Evolutionary conservation across 1,140 invertebrate species (phyloP), one percentile per base, ranked within the genome.

Genomic region (Cylas formicarius): DNA sequence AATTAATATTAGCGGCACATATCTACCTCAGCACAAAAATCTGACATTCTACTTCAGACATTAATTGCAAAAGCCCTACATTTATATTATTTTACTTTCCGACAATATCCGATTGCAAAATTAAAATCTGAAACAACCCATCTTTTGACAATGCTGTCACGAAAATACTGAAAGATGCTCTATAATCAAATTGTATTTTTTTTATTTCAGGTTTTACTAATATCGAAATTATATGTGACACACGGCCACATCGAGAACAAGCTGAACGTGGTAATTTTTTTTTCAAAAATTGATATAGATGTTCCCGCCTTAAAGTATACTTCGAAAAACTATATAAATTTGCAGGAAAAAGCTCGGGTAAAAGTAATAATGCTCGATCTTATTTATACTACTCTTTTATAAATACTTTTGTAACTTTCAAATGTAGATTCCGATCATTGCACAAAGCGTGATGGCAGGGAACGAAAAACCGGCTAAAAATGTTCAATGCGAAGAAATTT

Each of bases 251-350:
- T 11, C 14, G 31, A 49, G n/a, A 35, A 43, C 2, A 40, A 44
- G 32, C 35, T 55, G 4, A 56, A 50, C 36, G 44, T 55, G 5
- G 46, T 58, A 3, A 13, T 58, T 20, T 56, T 58, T 37, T 56
- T 56, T 14, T 36, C 53, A 2, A 34, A 55, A 19, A 44, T 43
- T 20, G 27, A 28, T 27, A 17, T 20, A 13, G 22, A 44, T 10
- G 44, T 35, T 8, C 4, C 8, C 10, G 14, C 18, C n/a, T 14
- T 37, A 36, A 37, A 40, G 10, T 26, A 33, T 22, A 23, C 40
- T 10, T 16, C 45, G 8, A 27, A 48, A 18, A 19, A 19, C 5
- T 41, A 40, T 32, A 32, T 52, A 24, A 10, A 48, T 18, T 23
- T 52, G 16, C 45, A 48, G 23, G 43, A 55, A 38, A 37, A 36